These are phyloP conservation scores for Beroe forskalii DNA, from an alignment of 37 sponge, comb jelly and placozoan genomes.

Conservation along the genomic window DNA sequence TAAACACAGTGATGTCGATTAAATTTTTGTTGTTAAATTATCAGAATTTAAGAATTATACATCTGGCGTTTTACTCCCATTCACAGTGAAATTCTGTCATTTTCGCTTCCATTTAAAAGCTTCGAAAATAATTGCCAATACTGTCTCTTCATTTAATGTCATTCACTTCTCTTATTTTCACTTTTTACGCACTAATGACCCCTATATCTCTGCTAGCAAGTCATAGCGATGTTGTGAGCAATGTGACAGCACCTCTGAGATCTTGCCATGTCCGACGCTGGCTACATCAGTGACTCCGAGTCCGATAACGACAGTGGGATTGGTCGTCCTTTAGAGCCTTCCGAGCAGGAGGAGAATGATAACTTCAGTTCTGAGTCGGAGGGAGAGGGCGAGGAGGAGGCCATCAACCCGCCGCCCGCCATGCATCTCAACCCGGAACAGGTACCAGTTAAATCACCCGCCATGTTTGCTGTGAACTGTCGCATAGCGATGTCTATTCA, in stretches of 20 bases:
- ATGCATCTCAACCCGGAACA: slow-evolving; percentile 41
- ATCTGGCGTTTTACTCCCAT: too few relatives aligned
- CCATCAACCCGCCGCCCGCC: slow-evolving; percentile 62
- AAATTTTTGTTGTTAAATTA: not conserved
- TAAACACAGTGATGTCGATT: not conserved
- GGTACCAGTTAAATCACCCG: not conserved
- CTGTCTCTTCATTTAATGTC: too few relatives aligned
- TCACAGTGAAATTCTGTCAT: too few relatives aligned
- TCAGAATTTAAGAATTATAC: not conserved
- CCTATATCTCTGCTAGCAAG: too few relatives aligned
- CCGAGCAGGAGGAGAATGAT: slow-evolving; percentile 26
- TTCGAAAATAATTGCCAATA: too few relatives aligned
- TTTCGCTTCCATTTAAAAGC: too few relatives aligned
- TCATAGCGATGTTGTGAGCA: not conserved
- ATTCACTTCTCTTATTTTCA: too few relatives aligned
- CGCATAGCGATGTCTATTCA: not conserved
- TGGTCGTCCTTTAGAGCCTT: slow-evolving; percentile 26
- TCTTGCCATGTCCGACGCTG: slow-evolving; percentile 33
- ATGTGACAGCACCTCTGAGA: not conserved
- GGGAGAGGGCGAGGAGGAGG: slow-evolving; percentile 41
- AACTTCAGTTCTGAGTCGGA: slow-evolving; percentile 60
- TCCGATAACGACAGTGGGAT: slow-evolving; percentile 51
- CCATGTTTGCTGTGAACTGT: not conserved
- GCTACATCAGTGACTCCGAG: slow-evolving; percentile 57
- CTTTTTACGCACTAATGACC: too few relatives aligned